These are phyloP conservation scores for Tetramorium alpestre DNA, from an alignment of 1,140 invertebrate species.

Conservation along the genomic window DNA sequence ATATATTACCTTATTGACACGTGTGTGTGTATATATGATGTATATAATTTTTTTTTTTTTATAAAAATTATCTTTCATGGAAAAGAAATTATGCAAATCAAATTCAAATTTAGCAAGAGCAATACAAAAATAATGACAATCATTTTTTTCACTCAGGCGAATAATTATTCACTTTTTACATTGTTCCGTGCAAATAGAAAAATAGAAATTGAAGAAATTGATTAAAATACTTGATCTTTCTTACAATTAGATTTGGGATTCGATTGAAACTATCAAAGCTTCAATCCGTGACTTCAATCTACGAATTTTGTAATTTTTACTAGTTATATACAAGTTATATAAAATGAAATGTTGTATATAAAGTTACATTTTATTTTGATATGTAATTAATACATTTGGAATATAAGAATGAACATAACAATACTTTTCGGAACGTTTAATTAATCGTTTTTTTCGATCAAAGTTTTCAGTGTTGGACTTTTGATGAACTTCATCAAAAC, in stretches of 20 bases:
- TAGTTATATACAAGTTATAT: neutral
- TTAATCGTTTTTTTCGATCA: neutral
- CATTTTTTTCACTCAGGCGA: neutral
- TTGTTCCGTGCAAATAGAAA: neutral
- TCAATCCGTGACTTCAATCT: neutral
- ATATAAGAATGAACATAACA: neutral
- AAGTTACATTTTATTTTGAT: neutral
- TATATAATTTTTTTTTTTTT: too few relatives aligned
- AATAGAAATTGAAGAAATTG: neutral
- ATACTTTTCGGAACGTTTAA: neutral
- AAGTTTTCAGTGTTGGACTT: too few relatives aligned
- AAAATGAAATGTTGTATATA: neutral
- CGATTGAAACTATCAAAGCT: neutral
- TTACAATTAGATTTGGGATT: too few relatives aligned
- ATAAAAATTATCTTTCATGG: neutral
- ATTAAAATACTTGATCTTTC: neutral
- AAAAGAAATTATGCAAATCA: neutral
- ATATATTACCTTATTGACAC: neutral
- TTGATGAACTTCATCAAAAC: too few relatives aligned
- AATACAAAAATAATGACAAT: neutral
- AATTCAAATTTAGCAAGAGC: neutral
- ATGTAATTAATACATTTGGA: neutral
- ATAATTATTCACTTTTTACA: neutral
- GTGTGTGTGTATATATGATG: too few relatives aligned
- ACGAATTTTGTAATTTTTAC: neutral